Conservation (phyloP, 2,113 vertebrate species). For the Edolisoma coerulescens region DNA sequence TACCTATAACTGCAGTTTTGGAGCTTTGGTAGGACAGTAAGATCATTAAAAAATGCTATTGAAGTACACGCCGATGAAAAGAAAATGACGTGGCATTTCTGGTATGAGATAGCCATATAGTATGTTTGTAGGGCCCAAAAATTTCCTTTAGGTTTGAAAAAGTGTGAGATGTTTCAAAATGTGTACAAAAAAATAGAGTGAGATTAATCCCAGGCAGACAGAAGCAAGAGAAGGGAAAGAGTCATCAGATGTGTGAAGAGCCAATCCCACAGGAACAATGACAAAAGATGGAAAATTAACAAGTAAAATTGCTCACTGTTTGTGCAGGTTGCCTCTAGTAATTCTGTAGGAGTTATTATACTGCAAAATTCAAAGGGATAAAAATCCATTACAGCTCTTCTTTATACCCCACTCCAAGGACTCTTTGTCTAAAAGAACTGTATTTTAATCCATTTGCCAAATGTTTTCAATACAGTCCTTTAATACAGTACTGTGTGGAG, state of each 20-base stretch:
- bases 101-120: background rate
- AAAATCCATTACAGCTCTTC: background rate
- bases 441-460: conserved; percentile 62
- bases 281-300: conserved; percentile 26
- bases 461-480: conserved; percentile 45
- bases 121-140: background rate
- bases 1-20: background rate
- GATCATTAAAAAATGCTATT: background rate
- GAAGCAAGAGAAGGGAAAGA: background rate
- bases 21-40: background rate
- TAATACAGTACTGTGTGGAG: background rate
- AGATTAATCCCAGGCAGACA: background rate
- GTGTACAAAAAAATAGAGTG: background rate
- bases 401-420: background rate
- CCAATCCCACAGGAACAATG: background rate
- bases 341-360: conserved; percentile 13
- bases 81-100: background rate
- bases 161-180: background rate
- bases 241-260: background rate
- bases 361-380: conserved; percentile 13
- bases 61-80: background rate
- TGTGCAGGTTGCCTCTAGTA: background rate
- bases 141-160: background rate
- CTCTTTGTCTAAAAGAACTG: background rate
- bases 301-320: background rate